phyloP scores from a whole-genome alignment of 2,888 invertebrate species.

The Tenthredo mesomela region DNA sequence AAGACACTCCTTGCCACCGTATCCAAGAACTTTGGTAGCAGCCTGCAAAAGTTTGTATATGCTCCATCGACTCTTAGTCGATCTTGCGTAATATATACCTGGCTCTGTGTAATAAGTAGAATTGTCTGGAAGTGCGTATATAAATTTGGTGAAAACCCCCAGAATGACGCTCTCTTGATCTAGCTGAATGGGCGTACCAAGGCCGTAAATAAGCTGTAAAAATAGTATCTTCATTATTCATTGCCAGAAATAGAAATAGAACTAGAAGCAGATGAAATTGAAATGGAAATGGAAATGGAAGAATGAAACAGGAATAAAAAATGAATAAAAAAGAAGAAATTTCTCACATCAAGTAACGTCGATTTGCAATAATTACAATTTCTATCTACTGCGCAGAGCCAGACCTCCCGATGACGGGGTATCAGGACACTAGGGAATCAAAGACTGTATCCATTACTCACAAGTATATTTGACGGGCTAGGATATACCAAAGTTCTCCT shows the following conservation, averaged over 20 bases:
- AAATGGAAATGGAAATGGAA: background rate
- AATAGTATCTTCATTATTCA: background rate
- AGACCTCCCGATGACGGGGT: background rate
- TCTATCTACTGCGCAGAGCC: background rate
- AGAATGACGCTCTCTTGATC: conserved; percentile 76
- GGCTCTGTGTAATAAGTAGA: conserved; percentile 74
- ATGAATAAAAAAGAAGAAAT: background rate
- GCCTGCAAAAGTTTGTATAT: conserved; percentile 84
- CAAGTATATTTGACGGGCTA: conserved; percentile 66
- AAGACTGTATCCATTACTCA: conserved; percentile 60
- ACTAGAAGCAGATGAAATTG: background rate
- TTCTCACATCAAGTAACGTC: conserved; percentile 10
- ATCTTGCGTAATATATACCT: conserved; percentile 66
- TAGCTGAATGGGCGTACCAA: conserved; percentile 76
- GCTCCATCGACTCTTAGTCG: conserved; percentile 79
- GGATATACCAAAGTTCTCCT: conserved; percentile 69
- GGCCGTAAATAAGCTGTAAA: conserved; percentile 75
- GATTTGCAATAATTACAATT: conserved; percentile 10
- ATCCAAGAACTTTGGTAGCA: conserved; percentile 78
- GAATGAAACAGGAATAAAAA: no score
- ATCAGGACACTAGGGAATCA: conserved; percentile 25
- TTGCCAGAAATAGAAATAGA: background rate
- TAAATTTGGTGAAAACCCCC: conserved; percentile 75
- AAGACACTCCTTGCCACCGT: conserved; percentile 82
- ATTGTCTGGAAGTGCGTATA: conserved; percentile 75